Evolutionary conservation across 2,888 invertebrate genomes (phyloP), one percentile per base, ranked within the genome.

Genomic region (Temnothorax rugatulus): DNA sequence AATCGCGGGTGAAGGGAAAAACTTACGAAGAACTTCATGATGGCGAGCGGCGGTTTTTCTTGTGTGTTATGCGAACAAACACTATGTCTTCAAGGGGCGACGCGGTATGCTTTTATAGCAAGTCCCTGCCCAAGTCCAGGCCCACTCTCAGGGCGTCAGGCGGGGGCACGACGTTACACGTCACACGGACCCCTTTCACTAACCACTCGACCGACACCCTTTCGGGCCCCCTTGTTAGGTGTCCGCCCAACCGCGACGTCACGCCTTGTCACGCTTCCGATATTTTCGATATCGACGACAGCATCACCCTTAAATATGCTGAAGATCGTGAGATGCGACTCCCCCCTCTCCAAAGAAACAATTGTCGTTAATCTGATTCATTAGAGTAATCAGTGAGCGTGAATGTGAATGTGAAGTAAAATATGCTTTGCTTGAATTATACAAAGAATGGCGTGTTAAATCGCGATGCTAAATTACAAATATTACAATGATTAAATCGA

Each of bases 1-100:
- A 41, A 13, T 57, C 9, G 52, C 63, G 13, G 11, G 29, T 52
- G 57, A 44, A 59, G 50, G 68, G 50, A 47, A 44, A 41, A 85
- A 94, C 94, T 94, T 94, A 94, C 94, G 91, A 93, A 90, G 88
- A 93, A 89, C 90, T 94, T 93, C 94, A 94, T 94, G 91, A 82
- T 91, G 88, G 44, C 41, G 52, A 54, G 25, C 76, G 84, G 83
- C 85, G 91, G 91, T 92, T 92, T 93, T 91, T 92, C 92, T 93
- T 92, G 93, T 91, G 91, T 91, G 91, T 91, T 91, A 91, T 90
- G 89, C 92, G 87, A 92, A 90, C 90, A 91, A 91, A 91, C 92
- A 94, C 94, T 94, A 92, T 92, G 90, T 92, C 89, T 90, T 89
- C 76, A 85, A 92, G 93, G 93, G 92, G 91, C 92, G 90, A 89